Evolutionary conservation across 2,113 vertebrate species (phyloP).

Genomic region (Sinosuthora webbiana): DNA sequence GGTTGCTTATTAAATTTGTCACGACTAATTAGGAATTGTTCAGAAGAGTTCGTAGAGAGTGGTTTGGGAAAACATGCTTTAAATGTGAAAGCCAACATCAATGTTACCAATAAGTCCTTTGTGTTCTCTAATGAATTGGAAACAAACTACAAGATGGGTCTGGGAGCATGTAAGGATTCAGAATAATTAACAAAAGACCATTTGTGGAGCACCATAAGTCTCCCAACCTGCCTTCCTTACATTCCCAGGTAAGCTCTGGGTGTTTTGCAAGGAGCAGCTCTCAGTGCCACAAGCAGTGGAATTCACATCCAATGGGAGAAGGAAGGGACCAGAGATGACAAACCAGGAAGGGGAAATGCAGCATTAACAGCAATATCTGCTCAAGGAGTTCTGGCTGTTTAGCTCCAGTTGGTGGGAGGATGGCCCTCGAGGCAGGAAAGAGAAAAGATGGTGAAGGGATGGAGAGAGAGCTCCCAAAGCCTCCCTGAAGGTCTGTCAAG

Average conservation of each 20-base stretch:
- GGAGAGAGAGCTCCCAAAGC: neutral
- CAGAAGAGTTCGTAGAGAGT: neutral
- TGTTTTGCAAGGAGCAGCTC: neutral
- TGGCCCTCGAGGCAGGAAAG: neutral
- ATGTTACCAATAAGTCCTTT: neutral
- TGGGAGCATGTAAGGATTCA: neutral
- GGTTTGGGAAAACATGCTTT: neutral
- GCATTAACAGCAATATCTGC: neutral
- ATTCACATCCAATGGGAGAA: neutral
- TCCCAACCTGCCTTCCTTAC: neutral
- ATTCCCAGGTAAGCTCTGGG: neutral
- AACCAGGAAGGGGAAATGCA: neutral
- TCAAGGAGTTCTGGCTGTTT: neutral
- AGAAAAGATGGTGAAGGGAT: neutral
- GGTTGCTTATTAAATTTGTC: neutral
- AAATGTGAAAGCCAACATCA: neutral
- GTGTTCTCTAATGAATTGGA: neutral
- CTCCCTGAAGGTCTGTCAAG: neutral
- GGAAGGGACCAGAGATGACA: neutral
- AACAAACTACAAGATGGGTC: neutral
- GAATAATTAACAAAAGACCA: neutral
- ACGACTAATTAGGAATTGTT: neutral
- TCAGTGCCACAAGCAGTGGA: neutral
- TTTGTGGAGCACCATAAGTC: neutral
- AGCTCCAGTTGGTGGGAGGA: neutral